phyloP scores from a whole-genome alignment of 2,888 invertebrate species.

The Drosophila prostipennis region DNA sequence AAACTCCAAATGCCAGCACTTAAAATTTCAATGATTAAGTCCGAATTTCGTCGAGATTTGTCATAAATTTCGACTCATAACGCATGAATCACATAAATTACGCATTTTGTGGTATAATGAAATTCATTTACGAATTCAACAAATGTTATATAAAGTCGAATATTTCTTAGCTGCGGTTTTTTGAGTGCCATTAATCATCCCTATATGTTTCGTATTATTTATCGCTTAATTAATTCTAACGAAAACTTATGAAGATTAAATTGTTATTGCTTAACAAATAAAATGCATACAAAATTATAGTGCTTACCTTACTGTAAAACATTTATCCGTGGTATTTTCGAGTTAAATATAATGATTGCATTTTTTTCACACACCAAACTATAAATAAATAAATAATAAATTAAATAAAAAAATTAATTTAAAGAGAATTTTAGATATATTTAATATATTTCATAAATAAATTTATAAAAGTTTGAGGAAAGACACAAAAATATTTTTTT shows the following conservation, averaged over 20 bases:
- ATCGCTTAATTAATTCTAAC: background rate
- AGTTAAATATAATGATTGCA: too few relatives aligned
- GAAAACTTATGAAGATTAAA: background rate
- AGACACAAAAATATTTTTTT: background rate
- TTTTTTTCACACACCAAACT: background rate
- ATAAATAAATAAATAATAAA: background rate
- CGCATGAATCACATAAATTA: background rate
- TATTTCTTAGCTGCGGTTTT: background rate
- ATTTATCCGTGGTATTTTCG: background rate
- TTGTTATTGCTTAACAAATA: background rate
- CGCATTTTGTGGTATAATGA: background rate
- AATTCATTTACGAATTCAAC: background rate
- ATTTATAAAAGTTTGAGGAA: too few relatives aligned
- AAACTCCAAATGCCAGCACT: background rate
- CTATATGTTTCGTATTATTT: background rate
- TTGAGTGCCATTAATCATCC: background rate
- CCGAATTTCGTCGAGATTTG: background rate
- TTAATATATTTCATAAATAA: too few relatives aligned
- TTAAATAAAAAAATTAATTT: background rate
- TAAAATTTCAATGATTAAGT: background rate
- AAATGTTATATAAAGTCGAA: background rate
- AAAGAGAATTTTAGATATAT: too few relatives aligned
- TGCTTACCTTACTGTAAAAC: background rate
- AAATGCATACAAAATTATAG: background rate
- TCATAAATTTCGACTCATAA: background rate